A percentile compares a stretch with the other conserved stretches of the same genome.
Conservation (phyloP, 2,113 vertebrate species). For the Leucoraja erinaceus region DNA sequence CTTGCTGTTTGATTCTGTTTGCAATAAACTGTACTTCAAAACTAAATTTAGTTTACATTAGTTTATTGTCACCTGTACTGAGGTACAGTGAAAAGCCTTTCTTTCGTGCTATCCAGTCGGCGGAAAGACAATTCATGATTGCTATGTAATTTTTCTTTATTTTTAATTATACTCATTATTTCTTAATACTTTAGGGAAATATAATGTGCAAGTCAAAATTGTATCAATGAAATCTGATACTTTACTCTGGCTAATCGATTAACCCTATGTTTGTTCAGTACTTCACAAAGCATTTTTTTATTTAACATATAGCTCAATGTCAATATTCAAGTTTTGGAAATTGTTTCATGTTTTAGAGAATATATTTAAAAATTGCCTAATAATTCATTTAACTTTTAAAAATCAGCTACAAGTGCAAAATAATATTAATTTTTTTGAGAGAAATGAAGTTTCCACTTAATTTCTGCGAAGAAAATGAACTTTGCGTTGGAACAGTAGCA, state of each 20-base stretch:
- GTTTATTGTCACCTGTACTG: too few relatives aligned
- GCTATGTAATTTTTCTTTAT: background rate
- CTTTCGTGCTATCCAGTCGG: too few relatives aligned
- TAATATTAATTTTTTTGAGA: background rate
- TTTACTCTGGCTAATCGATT: background rate
- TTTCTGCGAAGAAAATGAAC: background rate
- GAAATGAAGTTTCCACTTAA: background rate
- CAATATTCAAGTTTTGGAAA: background rate
- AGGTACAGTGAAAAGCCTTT: too few relatives aligned
- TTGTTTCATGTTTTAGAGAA: background rate
- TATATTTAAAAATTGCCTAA: background rate
- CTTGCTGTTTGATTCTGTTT: background rate
- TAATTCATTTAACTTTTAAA: background rate
- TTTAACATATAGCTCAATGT: background rate
- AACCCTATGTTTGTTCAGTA: background rate
- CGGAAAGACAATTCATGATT: background rate
- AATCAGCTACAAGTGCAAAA: background rate
- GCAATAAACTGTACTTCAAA: background rate
- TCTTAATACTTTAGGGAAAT: background rate
- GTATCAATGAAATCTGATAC: background rate
- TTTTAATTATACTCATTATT: background rate
- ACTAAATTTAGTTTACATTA: background rate
- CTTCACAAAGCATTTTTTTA: background rate
- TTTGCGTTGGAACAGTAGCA: background rate
- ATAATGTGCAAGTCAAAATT: background rate